Base-by-base conservation (phyloP, 2,797 vertebrate genomes). In the Tangara arthus region DNA sequence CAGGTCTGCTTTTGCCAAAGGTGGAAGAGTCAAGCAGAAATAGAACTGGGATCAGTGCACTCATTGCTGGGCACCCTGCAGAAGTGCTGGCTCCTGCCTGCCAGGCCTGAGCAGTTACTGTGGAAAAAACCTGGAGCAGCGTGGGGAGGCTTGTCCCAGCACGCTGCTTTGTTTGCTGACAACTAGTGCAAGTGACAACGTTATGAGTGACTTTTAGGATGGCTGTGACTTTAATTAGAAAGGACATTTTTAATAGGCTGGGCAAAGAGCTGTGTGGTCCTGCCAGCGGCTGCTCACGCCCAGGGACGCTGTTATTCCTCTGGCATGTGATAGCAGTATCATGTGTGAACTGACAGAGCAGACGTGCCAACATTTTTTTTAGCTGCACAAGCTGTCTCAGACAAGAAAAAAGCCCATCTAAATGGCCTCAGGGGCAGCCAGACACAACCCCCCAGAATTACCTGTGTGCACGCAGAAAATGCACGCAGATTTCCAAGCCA, bases 331-430 rank as follows among this genome's bases (percentile, higher is more conserved):
- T 46, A 66, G 77, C 80, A 88, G 34, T 81, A 89, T 90, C 70
- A 24, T 70, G 70, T 84, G 93, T 76, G 88, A 96, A 76, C 59
- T 80, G 93, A 89, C 70, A 83, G 15, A 84, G 57, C 86, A 84
- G 88, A 82, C 73, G 82, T 3, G 1, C 66, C 88, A 76, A 49
- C 46, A 24, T 68, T 69, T 69, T 93, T 93, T 77, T 80, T 28
- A 87, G 77, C 94, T 88, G 50, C 88, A 75, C 28, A 27, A 70
- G 73, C 52, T 76, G 66, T 63, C 86, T 79, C 85, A 66, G 59
- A 60, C 70, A 79, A 86, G 60, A 9, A 57, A 60, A 30, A 61
- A 4, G 0, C 5, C 2, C 34, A 69, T 57, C 60, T 53, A 35
- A 63, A n/a, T 9, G 55, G 41, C 83, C 63, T 72, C 12, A 1